Conservation (phyloP, 2,113 vertebrate genomes). For the Mixornis gularis region DNA sequence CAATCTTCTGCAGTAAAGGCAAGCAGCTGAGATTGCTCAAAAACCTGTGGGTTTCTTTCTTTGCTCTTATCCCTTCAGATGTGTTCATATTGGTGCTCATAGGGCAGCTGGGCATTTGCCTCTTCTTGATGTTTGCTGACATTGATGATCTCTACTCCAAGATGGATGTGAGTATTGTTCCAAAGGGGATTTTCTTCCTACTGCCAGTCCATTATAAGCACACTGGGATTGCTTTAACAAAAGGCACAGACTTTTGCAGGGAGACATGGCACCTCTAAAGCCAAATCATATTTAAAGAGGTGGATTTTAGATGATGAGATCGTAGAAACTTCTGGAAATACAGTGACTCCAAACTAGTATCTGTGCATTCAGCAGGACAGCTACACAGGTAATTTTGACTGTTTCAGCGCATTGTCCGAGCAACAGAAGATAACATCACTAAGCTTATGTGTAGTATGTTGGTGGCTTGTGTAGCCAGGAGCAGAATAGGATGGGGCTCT, state of each 20-base stretch:
- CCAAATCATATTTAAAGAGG: neutral
- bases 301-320: neutral
- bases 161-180: constrained; percentile 73
- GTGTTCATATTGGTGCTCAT: constrained; percentile 67
- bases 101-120: constrained; percentile 66
- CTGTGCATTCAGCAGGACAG: neutral
- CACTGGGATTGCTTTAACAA: neutral
- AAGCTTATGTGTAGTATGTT: neutral
- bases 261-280: neutral
- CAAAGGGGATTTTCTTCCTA: neutral
- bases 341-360: neutral
- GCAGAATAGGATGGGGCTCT: neutral
- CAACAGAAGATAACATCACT: neutral
- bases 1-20: neutral
- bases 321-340: neutral
- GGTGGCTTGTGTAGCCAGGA: neutral
- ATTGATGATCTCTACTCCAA: constrained; percentile 65
- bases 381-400: neutral
- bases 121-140: constrained; percentile 77
- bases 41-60: neutral
- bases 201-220: neutral
- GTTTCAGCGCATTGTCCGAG: neutral
- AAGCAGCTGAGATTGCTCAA: neutral
- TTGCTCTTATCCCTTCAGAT: constrained; percentile 61
- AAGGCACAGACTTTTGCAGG: neutral